These are phyloP conservation scores for Megathymus violae DNA, from an alignment of 1,140 invertebrate species.

Conservation along the genomic window DNA sequence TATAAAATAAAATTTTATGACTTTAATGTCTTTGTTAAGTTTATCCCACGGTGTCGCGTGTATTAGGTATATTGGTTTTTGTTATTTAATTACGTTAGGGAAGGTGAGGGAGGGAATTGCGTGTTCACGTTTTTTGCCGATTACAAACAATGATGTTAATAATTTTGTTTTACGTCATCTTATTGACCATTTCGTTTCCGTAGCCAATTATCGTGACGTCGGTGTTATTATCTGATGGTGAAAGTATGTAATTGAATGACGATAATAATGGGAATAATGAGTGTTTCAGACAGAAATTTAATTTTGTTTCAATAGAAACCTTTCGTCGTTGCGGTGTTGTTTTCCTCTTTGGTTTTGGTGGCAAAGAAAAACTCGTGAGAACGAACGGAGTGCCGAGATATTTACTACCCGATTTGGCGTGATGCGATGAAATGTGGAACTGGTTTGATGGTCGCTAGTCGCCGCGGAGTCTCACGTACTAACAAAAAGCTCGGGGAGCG, in stretches of 20 bases:
- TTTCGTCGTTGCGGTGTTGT: not conserved
- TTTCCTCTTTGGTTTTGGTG: constrained; percentile 14
- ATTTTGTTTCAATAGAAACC: constrained; percentile 38
- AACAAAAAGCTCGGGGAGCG: constrained; percentile 74
- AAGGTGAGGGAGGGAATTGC: constrained; percentile 65
- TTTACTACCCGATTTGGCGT: constrained; percentile 77
- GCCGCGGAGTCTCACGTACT: constrained; percentile 76
- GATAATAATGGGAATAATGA: constrained; percentile 37
- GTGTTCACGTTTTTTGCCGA: constrained; percentile 56
- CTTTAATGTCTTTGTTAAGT: too few relatives aligned
- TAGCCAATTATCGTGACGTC: constrained; percentile 64
- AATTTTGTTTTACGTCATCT: constrained; percentile 58
- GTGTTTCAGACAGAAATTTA: constrained; percentile 40
- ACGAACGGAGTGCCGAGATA: constrained; percentile 62
- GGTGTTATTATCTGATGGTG: constrained; percentile 60
- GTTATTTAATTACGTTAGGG: too few relatives aligned
- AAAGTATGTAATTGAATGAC: constrained; percentile 66
- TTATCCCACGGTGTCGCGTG: too few relatives aligned
- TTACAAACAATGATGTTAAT: constrained; percentile 61
- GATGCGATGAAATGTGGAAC: constrained; percentile 74
- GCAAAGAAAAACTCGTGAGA: constrained; percentile 58
- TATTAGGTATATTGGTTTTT: too few relatives aligned
- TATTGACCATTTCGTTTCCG: constrained; percentile 50
- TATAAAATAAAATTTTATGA: too few relatives aligned
- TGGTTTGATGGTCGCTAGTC: constrained; percentile 77